phyloP scores from a whole-genome alignment of 1,140 invertebrate genomes.

The Sipha flava region DNA sequence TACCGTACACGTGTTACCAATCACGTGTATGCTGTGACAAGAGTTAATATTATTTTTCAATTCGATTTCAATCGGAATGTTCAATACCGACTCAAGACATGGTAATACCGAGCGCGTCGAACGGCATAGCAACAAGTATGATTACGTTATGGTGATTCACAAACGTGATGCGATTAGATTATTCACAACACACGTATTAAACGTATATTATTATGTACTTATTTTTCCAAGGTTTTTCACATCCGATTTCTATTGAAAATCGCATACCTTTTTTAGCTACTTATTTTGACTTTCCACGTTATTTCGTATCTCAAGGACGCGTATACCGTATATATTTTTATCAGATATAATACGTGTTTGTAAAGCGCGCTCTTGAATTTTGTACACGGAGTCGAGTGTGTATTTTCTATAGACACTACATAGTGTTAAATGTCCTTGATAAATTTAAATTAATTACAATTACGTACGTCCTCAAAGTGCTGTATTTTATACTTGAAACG shows the following conservation, averaged over 20 bases:
- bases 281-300: slow-evolving; percentile 8
- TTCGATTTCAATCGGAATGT: too few relatives aligned
- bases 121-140: neutral
- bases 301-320: neutral
- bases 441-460: neutral
- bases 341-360: neutral
- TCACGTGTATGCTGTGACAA: too few relatives aligned
- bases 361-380: neutral
- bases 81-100: too few relatives aligned
- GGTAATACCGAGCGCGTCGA: too few relatives aligned
- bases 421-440: neutral
- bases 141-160: neutral
- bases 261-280: slow-evolving; percentile 10
- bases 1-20: too few relatives aligned
- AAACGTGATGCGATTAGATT: neutral
- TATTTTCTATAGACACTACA: too few relatives aligned
- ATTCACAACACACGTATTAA: neutral
- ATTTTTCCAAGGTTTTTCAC: neutral
- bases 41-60: too few relatives aligned
- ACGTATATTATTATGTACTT: neutral
- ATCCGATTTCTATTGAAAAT: neutral
- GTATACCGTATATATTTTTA: neutral
- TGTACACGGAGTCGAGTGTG: neutral
- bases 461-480: neutral
- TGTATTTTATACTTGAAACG: neutral